phyloP scores from a whole-genome alignment of 2,888 invertebrate genomes.

The Miltochrista miniata region DNA sequence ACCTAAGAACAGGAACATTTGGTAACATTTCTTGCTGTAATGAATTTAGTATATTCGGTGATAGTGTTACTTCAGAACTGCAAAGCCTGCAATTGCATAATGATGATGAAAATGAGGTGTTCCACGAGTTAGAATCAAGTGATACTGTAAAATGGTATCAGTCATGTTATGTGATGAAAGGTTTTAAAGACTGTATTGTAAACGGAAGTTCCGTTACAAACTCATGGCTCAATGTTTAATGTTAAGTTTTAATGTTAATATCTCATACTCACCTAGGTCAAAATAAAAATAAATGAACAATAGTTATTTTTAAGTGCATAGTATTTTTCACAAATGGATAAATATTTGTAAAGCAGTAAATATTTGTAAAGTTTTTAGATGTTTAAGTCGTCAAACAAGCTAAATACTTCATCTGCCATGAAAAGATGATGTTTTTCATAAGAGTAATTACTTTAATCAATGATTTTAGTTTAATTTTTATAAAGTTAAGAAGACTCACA shows the following conservation, averaged over 20 bases:
- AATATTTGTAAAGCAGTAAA: no score
- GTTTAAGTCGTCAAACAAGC: no score
- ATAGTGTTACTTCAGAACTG: conserved; percentile 48
- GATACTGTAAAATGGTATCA: conserved; percentile 77
- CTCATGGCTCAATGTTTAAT: conserved; percentile 65
- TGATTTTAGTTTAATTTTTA: no score
- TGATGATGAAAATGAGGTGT: conserved; percentile 36
- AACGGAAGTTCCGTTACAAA: conserved; percentile 82
- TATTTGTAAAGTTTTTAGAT: no score
- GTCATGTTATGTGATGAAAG: conserved; percentile 80
- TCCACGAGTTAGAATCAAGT: conserved; percentile 65
- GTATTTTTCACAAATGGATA: no score
- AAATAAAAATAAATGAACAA: not conserved
- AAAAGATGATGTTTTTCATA: no score
- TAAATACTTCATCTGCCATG: no score
- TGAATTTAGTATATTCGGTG: conserved; percentile 70
- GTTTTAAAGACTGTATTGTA: conserved; percentile 83
- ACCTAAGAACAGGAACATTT: conserved; percentile 53
- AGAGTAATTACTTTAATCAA: no score
- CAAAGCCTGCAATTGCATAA: conserved; percentile 42
- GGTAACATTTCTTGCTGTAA: conserved; percentile 66
- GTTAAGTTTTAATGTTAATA: not conserved
- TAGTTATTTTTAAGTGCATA: not conserved
- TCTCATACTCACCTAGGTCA: no score
- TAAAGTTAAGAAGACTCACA: no score